Evolutionary conservation across 2,113 vertebrate genomes (phyloP).

Genomic region (Nerophis lumbriciformis): DNA sequence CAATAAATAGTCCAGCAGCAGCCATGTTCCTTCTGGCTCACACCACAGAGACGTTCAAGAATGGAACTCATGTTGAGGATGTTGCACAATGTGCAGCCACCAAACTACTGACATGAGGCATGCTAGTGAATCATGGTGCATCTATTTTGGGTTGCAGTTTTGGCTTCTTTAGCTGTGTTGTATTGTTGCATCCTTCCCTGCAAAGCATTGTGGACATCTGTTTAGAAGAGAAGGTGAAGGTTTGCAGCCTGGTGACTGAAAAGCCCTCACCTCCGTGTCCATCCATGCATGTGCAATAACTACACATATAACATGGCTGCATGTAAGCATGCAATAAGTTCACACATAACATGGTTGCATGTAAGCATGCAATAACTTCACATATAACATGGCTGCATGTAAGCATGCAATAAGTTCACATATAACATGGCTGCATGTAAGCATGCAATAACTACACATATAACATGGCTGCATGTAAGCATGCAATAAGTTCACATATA

Average conservation of each 20-base stretch:
- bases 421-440: too few relatives aligned
- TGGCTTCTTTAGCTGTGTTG: constrained; percentile 1
- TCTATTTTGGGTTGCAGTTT: constrained; percentile 3
- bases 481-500: too few relatives aligned
- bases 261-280: constrained; percentile 21
- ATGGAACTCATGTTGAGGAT: not conserved
- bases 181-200: not conserved
- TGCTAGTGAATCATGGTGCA: constrained; percentile 9
- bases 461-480: too few relatives aligned
- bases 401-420: too few relatives aligned
- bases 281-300: not conserved
- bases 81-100: constrained; percentile 8
- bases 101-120: constrained; percentile 16
- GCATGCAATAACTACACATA: too few relatives aligned
- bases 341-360: too few relatives aligned
- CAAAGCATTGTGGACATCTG: not conserved
- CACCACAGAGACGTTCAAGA: not conserved
- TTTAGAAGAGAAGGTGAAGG: constrained; percentile 7
- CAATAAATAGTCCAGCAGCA: not conserved
- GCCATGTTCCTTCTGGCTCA: not conserved
- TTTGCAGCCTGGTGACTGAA: constrained; percentile 15
- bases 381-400: too few relatives aligned
- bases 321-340: too few relatives aligned
- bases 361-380: too few relatives aligned
- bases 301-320: too few relatives aligned